Evolutionary conservation across 2,888 invertebrate genomes (phyloP).

Genomic region (Sarcophaga rosellei): DNA sequence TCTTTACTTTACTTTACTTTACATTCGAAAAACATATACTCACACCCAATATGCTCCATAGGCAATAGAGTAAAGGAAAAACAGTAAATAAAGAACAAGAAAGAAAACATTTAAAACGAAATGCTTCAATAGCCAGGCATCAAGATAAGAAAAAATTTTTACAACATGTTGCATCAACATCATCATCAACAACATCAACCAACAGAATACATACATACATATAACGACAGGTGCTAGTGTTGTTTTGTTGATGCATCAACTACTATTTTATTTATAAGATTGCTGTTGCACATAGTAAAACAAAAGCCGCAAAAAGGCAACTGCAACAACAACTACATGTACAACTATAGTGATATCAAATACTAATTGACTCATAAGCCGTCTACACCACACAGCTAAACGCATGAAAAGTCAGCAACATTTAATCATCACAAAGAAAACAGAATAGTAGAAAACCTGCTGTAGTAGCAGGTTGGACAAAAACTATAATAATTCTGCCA

Average conservation of each 20-base stretch:
- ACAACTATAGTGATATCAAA: not conserved
- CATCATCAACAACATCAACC: slow-evolving; percentile 22
- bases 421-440: slow-evolving; percentile 38
- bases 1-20: not conserved
- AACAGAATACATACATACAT: slow-evolving; percentile 5
- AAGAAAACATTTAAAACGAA: slow-evolving; percentile 40
- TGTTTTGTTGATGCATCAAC: slow-evolving; percentile 2
- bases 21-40: not conserved
- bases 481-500: no score
- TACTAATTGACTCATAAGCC: slow-evolving; percentile 46
- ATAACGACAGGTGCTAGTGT: not conserved
- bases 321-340: not conserved
- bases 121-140: slow-evolving; percentile 62
- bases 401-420: slow-evolving; percentile 57
- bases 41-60: not conserved
- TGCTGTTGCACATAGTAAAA: not conserved
- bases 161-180: slow-evolving; percentile 65
- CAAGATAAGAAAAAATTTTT: slow-evolving; percentile 54
- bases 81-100: not conserved
- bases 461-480: no score
- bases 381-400: slow-evolving; percentile 43
- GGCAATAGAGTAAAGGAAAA: not conserved
- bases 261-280: slow-evolving; percentile 14
- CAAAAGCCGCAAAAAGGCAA: slow-evolving; percentile 46
- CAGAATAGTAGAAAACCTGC: not conserved